Conservation (phyloP, 2,797 vertebrate species). For the Notamacropus eugenii region DNA sequence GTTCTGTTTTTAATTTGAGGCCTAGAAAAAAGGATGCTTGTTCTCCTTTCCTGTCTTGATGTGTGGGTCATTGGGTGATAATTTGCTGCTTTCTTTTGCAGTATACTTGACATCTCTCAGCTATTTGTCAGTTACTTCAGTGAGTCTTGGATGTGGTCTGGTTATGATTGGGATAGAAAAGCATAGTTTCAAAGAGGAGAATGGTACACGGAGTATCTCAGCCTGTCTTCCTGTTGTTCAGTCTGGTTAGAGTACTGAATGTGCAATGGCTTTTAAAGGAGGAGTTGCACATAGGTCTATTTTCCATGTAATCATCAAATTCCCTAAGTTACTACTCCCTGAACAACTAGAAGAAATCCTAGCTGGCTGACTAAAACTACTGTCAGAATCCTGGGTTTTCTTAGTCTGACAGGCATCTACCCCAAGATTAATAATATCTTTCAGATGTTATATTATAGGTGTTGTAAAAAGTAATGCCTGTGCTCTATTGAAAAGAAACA, state of each 20-base stretch:
- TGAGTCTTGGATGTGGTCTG: background rate
- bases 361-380: background rate
- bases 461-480: background rate
- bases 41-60: background rate
- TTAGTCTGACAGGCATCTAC: background rate
- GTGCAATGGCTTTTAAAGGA: background rate
- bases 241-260: background rate
- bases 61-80: background rate
- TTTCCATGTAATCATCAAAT: background rate
- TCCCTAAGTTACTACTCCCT: background rate
- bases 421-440: background rate
- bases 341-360: background rate
- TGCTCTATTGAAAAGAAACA: background rate
- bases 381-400: background rate
- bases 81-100: background rate
- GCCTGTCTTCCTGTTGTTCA: background rate
- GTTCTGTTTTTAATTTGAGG: background rate
- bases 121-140: background rate
- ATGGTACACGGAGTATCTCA: background rate
- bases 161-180: background rate
- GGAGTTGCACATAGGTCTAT: background rate
- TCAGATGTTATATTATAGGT: background rate
- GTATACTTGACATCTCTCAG: background rate
- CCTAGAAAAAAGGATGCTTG: background rate
- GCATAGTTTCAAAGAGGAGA: background rate